Evolutionary conservation across 2,113 vertebrate genomes (phyloP).

Genomic region (Stigmatopora argus): DNA sequence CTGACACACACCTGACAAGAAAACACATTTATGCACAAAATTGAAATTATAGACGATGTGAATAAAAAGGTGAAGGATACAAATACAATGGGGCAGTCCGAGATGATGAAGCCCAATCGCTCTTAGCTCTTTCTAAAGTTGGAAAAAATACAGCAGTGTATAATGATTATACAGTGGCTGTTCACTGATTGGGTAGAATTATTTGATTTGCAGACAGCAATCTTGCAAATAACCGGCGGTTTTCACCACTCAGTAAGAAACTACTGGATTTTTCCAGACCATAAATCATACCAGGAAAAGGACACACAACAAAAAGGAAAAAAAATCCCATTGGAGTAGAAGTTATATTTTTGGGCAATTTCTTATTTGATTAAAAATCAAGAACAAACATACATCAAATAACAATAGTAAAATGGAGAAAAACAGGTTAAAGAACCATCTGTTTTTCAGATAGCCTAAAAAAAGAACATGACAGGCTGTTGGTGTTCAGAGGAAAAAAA

Average conservation of each 20-base stretch:
- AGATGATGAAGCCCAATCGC: conserved; percentile 35
- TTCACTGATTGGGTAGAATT: conserved; percentile 3
- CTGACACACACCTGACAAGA: conserved; percentile 53
- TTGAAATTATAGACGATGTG: conserved; percentile 60
- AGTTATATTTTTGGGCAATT: no score
- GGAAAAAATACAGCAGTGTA: conserved; percentile 5
- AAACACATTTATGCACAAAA: conserved; percentile 66
- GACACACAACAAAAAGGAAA: no score
- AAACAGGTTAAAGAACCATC: no score
- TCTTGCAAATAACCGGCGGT: background rate
- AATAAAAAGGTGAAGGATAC: conserved; percentile 18
- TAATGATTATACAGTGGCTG: background rate
- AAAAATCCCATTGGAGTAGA: no score
- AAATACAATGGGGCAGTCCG: background rate
- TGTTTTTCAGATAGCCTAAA: no score
- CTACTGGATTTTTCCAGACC: no score
- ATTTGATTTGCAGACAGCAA: background rate
- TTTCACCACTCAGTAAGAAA: background rate
- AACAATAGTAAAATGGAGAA: no score
- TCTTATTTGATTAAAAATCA: no score
- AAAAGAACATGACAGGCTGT: no score
- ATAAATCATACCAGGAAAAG: no score
- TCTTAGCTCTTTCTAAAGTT: conserved; percentile 21
- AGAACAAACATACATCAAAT: no score
- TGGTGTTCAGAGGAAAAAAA: no score